Evolutionary conservation across 2,113 vertebrate species (phyloP).

Genomic region (Apteryx mantelli): DNA sequence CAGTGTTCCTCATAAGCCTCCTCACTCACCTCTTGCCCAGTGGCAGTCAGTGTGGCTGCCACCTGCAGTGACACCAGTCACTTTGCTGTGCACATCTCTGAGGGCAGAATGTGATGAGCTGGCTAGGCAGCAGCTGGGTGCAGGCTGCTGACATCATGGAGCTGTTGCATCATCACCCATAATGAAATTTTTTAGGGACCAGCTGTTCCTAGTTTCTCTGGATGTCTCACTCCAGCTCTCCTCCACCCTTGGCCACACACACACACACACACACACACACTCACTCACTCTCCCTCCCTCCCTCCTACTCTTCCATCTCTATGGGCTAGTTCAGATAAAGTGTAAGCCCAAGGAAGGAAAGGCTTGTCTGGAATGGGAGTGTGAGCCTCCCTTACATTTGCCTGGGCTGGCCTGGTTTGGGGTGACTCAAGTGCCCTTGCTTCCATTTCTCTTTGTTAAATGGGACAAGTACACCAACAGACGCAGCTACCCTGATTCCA

Average conservation of each 20-base stretch:
- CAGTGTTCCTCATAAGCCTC: rapidly evolving
- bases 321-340: background rate
- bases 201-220: background rate
- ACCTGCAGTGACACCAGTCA: background rate
- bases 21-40: background rate
- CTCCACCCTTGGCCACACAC: rapidly evolving
- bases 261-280: background rate
- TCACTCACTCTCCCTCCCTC: background rate
- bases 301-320: background rate
- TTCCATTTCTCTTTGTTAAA: constrained; percentile 29
- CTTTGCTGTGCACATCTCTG: background rate
- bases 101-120: background rate
- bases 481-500: background rate
- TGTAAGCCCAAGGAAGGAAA: background rate
- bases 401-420: background rate
- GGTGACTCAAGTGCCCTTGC: background rate
- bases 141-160: background rate
- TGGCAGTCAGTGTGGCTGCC: background rate
- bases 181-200: background rate
- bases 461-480: background rate
- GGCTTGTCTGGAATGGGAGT: background rate
- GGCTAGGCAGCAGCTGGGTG: background rate
- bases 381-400: background rate
- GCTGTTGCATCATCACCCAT: background rate
- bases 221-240: background rate